Evolutionary conservation across 1,140 invertebrate genomes (phyloP), one percentile per base, ranked within the genome.

Genomic region (Homalodisca vitripennis): DNA sequence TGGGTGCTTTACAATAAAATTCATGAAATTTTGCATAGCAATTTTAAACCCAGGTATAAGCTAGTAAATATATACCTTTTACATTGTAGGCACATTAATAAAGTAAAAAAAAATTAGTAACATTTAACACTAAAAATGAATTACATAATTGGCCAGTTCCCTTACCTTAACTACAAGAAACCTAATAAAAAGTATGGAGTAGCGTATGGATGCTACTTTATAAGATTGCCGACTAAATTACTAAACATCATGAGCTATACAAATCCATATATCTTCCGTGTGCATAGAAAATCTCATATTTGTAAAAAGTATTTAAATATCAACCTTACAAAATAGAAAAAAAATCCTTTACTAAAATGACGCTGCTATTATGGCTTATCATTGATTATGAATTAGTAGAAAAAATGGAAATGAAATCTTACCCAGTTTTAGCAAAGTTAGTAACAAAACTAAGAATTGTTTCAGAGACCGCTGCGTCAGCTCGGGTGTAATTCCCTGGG

Each of bases 381-480:
- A 12, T 6, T 10, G 3, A 13, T 60, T 12, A 6, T 24, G 46
- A 1, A 26, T 51, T 41, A 17, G 3, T 1, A 6, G 22, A 2
- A 14, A 34, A 17, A 31, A n/a, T n/a, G 22, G 30, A 24, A 14
- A 20, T 20, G 17, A 22, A n/a, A 14, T 66, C 77, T 74, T 70
- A 79, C 78, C 88, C 89, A 29, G 85, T 89, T 78, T 89, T 90
- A 6, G 86, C 88, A 73, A 90, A 90, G 73, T 89, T 89, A 2
- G 88, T 88, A 69, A 91, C 82, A 74, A 90, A 86, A 24, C 85
- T 85, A 72, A 95, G 87, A 0, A 93, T 83, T 0, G 88, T 85
- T 75, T 92, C 87, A 0, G 90, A 86, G 17, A 94, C 86, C 1
- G 86, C 84, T 72, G 88, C 84, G 78, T 94, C 93, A 22, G 87